Base-by-base conservation (phyloP, 2,113 vertebrate genomes). In the Rhinopomastus cyanomelas region DNA sequence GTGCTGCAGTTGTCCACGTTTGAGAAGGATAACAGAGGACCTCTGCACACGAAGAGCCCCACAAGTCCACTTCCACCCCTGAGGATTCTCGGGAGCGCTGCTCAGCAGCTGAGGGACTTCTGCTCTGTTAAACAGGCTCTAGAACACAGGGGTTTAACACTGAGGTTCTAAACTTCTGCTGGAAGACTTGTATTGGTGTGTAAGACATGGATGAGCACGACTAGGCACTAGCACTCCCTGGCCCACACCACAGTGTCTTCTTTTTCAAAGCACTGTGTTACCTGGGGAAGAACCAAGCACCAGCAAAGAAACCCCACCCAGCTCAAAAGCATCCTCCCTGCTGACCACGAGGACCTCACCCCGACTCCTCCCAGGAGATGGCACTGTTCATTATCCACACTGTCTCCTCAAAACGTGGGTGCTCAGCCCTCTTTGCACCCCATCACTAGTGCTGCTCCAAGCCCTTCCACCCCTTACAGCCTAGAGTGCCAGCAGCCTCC, bases 301-400 rank as follows among this genome's bases (percentile, higher is more conserved):
- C 25, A 14, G 25, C 39, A 42, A 42, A 48, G 19, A 18, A 48
- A 48, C 16, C 15, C 4, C 39, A 6, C 34, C 5, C 39, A 7
- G 22, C 67, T 25, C 1, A 23, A 22, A 42, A 16, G 1, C 22
- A 29, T 2, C 26, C 27, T 52, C 16, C 34, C 12, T 0, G 12
- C 53, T 53, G 87, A 30, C 39, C 67, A 52, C 62, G 73, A 44
- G 84, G 84, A 22, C 78, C 75, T 8, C 13, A 27, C 57, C 68
- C 80, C 61, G 3, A 14, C 66, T 85, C 85, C 81, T 79, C 94
- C 97, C 95, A 95, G 95, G 69, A 97, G 91, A 96, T 88, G 95
- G 96, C 92, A 93, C 93, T 96, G 87, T 91, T 93, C 76, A 78
- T 97, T 96, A 74, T 22, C 88, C 59, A 84, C 66, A 53, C 57